Conservation (phyloP, 2,888 invertebrate genomes). For the Leucozona laternaria region DNA sequence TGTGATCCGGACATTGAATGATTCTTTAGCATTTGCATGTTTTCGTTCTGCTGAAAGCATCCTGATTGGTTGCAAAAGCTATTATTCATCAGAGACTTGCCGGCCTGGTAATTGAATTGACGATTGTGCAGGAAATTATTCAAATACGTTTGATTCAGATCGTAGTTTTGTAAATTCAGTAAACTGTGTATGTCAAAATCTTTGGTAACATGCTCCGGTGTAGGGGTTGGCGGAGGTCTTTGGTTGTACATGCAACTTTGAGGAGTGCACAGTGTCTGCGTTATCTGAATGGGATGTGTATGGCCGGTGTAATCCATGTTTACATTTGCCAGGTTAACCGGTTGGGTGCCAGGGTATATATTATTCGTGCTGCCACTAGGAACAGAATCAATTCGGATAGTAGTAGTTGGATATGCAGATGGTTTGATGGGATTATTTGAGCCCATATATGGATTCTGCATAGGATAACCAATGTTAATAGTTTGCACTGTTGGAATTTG, state of each 20-base stretch:
- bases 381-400: conserved; percentile 27
- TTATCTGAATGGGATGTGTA: conserved; percentile 60
- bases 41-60: conserved; percentile 30
- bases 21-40: conserved; percentile 13
- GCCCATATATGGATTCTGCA: conserved; percentile 16
- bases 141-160: conserved; percentile 55
- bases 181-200: conserved; percentile 60
- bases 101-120: conserved; percentile 61
- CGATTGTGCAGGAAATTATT: conserved; percentile 62
- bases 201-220: conserved; percentile 61
- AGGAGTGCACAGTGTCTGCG: conserved; percentile 40
- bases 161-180: conserved; percentile 64
- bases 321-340: conserved; percentile 41
- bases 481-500: conserved; percentile 35
- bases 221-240: conserved; percentile 54
- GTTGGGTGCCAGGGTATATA: conserved; percentile 41
- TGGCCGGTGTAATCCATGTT: conserved; percentile 52
- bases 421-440: conserved; percentile 8
- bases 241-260: conserved; percentile 56
- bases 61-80: conserved; percentile 19
- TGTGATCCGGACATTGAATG: background rate
- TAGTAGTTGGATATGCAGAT: conserved; percentile 2
- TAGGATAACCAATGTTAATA: conserved; percentile 41
- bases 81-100: conserved; percentile 43
- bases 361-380: conserved; percentile 37